Evolutionary conservation across 1,140 invertebrate species (phyloP).

Genomic region (Sinella curviseta): DNA sequence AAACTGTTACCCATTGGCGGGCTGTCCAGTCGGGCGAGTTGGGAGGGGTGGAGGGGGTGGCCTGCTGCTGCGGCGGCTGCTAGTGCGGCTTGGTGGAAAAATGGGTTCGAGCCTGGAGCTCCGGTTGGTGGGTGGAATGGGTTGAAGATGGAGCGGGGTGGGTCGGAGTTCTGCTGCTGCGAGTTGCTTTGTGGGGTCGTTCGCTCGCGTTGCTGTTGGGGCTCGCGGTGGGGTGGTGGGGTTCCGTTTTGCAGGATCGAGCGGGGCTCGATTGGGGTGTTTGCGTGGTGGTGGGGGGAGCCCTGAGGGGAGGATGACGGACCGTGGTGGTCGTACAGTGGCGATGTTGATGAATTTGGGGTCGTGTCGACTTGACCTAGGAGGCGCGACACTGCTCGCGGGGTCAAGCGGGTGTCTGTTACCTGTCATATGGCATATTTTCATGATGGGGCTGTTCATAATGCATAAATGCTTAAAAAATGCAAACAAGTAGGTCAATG

Average conservation of each 20-base stretch:
- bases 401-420: slow-evolving; percentile 91
- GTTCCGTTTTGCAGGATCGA: background rate
- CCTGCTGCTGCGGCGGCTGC: slow-evolving; percentile 54
- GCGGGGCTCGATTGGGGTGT: background rate
- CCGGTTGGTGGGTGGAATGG: slow-evolving; percentile 71
- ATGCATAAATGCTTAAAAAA: background rate
- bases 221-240: background rate
- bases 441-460: background rate
- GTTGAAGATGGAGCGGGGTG: slow-evolving; percentile 58
- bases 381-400: slow-evolving; percentile 81
- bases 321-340: slow-evolving; percentile 22
- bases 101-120: slow-evolving; percentile 72
- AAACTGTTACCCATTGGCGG: slow-evolving; percentile 53
- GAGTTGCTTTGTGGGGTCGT: background rate
- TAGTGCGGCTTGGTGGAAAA: slow-evolving; percentile 67
- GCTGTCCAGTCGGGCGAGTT: slow-evolving; percentile 42
- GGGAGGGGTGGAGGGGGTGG: slow-evolving; percentile 44
- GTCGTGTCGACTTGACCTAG: slow-evolving; percentile 70
- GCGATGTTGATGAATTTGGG: background rate
- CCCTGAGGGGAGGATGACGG: background rate
- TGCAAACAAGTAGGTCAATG: background rate
- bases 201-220: background rate
- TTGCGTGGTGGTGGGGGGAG: background rate
- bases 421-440: too few relatives aligned
- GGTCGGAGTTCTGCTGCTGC: slow-evolving; percentile 35